Evolutionary conservation across 2,797 vertebrate genomes (phyloP).

Genomic region (Halcyon badia): DNA sequence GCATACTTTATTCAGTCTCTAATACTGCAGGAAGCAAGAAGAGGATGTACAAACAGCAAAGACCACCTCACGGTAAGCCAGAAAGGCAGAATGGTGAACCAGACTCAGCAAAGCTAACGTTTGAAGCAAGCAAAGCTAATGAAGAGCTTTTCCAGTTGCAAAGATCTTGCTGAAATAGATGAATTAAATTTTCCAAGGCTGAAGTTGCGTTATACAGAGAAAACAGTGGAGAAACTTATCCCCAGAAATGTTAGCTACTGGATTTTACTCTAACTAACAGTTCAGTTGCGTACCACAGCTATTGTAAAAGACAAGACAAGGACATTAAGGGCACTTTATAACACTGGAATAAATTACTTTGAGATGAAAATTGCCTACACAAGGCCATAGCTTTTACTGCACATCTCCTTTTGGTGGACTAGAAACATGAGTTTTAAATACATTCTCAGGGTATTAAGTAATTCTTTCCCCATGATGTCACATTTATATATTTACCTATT

Average conservation of each 20-base stretch:
- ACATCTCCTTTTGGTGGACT: background rate
- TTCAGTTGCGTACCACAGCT: background rate
- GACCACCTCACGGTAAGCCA: background rate
- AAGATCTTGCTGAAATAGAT: background rate
- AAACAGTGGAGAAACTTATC: background rate
- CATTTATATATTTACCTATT: background rate
- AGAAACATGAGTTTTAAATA: background rate
- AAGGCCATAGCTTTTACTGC: background rate
- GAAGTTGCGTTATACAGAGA: background rate
- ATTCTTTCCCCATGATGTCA: background rate
- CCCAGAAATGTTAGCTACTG: background rate
- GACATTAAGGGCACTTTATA: background rate
- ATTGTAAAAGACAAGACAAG: background rate
- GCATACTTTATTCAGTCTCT: background rate
- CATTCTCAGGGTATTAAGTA: background rate
- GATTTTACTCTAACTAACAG: background rate
- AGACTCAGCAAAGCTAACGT: background rate
- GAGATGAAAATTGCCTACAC: background rate
- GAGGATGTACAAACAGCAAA: background rate
- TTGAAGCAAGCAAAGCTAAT: background rate
- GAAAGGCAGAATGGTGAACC: background rate
- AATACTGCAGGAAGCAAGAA: background rate
- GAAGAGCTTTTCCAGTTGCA: background rate
- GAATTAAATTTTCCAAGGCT: background rate
- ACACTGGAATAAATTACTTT: background rate